Conservation (phyloP, 2,888 invertebrate species). For the Orthonychiurus folsomi region DNA sequence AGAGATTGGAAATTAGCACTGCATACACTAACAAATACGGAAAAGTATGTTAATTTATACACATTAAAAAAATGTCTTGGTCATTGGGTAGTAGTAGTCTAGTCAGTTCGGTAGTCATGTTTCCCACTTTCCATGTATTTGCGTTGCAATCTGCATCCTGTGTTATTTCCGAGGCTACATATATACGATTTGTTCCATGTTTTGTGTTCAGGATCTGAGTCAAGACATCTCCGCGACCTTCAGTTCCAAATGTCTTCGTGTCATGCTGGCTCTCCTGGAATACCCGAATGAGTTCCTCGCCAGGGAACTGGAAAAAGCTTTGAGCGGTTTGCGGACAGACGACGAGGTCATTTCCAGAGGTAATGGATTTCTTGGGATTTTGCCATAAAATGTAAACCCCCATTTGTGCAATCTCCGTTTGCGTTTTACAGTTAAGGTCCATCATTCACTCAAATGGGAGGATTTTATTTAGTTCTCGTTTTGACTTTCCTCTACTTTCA, state of each 20-base stretch:
- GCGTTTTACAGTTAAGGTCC: no score
- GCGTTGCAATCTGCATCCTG: no score
- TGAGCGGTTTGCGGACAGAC: constrained; percentile 65
- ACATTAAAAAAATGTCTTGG: not conserved
- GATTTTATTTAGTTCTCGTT: no score
- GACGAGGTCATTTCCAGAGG: constrained; percentile 60
- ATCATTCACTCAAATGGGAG: no score
- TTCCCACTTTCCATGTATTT: no score
- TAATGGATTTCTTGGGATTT: no score
- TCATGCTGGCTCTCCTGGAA: constrained; percentile 59
- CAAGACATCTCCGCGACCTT: constrained; percentile 63
- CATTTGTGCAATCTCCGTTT: no score
- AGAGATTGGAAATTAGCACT: constrained; percentile 40
- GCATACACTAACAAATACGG: constrained; percentile 26
- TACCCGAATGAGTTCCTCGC: constrained; percentile 61
- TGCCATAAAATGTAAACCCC: no score
- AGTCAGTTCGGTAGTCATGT: no score
- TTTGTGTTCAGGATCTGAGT: constrained; percentile 51
- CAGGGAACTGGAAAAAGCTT: constrained; percentile 62
- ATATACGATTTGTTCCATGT: not conserved
- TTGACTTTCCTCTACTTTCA: no score
- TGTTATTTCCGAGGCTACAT: no score
- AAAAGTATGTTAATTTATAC: constrained; percentile 15
- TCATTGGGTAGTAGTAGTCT: no score
- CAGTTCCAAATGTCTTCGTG: constrained; percentile 65